Evolutionary conservation across 2,797 vertebrate genomes (phyloP).

Genomic region (Hozukius guyotensis): DNA sequence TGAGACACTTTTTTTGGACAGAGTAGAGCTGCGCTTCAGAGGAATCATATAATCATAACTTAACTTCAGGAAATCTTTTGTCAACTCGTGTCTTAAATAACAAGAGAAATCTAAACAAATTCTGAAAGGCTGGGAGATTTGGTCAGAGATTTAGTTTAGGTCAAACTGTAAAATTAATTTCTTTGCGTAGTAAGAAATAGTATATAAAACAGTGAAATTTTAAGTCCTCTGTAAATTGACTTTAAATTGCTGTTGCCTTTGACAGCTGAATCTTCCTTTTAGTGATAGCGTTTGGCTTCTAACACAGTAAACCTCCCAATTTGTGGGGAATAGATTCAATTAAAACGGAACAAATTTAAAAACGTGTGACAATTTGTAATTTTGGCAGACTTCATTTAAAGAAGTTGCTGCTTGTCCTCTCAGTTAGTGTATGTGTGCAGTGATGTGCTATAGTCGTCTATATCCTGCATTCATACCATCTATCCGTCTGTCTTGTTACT

Average conservation of each 20-base stretch:
- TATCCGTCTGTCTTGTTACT: neutral
- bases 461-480: neutral
- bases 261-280: conserved; percentile 12
- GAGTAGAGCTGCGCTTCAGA: conserved; percentile 57
- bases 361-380: neutral
- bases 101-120: neutral
- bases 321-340: neutral
- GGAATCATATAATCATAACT: conserved; percentile 37
- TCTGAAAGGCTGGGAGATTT: neutral
- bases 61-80: neutral
- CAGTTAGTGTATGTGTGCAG: neutral
- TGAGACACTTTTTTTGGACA: conserved; percentile 78
- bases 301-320: neutral
- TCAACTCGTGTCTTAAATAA: neutral
- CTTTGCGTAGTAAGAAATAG: neutral
- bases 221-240: neutral
- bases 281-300: conserved; percentile 2
- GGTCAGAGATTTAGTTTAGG: neutral
- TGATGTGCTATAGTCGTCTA: neutral
- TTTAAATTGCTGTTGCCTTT: neutral
- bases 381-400: neutral
- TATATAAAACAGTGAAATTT: neutral
- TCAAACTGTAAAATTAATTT: neutral
- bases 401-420: neutral
- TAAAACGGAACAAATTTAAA: neutral